Evolutionary conservation across 2,888 invertebrate species (phyloP).

Genomic region (Chelonus formosanus): DNA sequence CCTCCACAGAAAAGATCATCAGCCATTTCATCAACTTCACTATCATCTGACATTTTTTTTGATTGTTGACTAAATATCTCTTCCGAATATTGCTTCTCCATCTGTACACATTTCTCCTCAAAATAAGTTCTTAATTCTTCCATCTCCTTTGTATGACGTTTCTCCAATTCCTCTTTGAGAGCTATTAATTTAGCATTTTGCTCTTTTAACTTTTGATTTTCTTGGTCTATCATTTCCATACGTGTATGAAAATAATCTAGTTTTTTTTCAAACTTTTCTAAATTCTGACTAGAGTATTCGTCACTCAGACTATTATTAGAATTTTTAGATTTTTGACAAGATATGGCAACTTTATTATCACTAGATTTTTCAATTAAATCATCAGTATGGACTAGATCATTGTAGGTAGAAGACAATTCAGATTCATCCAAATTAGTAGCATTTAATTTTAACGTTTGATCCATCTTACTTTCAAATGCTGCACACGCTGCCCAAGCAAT

Average conservation of each 20-base stretch:
- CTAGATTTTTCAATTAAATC: neutral
- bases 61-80: conserved; percentile 76
- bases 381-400: conserved; percentile 23
- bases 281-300: conserved; percentile 38
- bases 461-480: conserved; percentile 54
- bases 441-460: conserved; percentile 46
- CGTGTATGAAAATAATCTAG: conserved; percentile 40
- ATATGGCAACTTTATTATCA: conserved; percentile 32
- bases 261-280: conserved; percentile 48
- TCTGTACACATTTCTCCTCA: conserved; percentile 80
- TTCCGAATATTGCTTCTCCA: conserved; percentile 81
- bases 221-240: conserved; percentile 41
- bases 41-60: conserved; percentile 68
- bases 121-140: conserved; percentile 82
- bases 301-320: conserved; percentile 42
- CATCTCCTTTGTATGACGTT: conserved; percentile 78
- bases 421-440: conserved; percentile 37
- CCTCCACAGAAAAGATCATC: conserved; percentile 61
- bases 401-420: conserved; percentile 26
- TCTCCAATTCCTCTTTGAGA: conserved; percentile 67
- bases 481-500: conserved; percentile 60
- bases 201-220: conserved; percentile 43
- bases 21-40: conserved; percentile 63
- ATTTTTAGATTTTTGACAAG: conserved; percentile 36
- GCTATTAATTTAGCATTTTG: conserved; percentile 45